Percentiles rank a stretch among this genome's conserved stretches.
These are phyloP conservation scores for Diplodus puntazzo DNA, from an alignment of 2,797 vertebrate species.

Conservation along the genomic window DNA sequence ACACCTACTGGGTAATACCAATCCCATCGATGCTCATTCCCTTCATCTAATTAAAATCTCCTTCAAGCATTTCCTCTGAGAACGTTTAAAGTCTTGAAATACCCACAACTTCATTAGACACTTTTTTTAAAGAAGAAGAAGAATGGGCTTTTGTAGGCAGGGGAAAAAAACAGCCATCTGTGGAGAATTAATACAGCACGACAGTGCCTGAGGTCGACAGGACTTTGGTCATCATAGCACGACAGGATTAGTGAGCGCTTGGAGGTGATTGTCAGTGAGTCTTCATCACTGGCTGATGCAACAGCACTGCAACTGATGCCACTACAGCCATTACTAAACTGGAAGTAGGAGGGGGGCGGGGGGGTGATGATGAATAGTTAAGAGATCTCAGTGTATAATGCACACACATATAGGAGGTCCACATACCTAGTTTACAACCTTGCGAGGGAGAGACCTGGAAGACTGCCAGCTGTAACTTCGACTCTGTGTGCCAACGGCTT, in stretches of 20 bases:
- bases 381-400: constrained; percentile 22
- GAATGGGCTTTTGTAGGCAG: constrained; percentile 41
- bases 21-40: constrained; percentile 72
- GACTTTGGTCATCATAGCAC: constrained; percentile 54
- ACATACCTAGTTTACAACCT: constrained; percentile 34
- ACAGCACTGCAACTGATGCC: constrained; percentile 59
- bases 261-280: constrained; percentile 52
- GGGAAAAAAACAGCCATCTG: constrained; percentile 48
- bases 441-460: constrained; percentile 25
- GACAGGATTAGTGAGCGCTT: constrained; percentile 48
- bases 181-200: constrained; percentile 54
- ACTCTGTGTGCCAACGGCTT: constrained; percentile 11
- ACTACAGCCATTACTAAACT: constrained; percentile 37
- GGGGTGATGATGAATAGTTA: constrained; percentile 43
- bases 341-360: constrained; percentile 12
- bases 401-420: constrained; percentile 33
- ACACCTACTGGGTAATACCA: constrained; percentile 61
- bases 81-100: constrained; percentile 69
- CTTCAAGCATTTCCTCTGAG: constrained; percentile 72
- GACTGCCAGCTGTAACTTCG: constrained; percentile 22
- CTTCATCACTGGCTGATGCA: constrained; percentile 70
- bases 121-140: constrained; percentile 59
- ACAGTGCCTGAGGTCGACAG: constrained; percentile 31
- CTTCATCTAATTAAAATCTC: constrained; percentile 79
- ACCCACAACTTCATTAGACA: constrained; percentile 67